Percentiles rank a stretch among this genome's conserved stretches.
Conservation (phyloP, 2,797 vertebrate species). For the Manis crassicaudata region DNA sequence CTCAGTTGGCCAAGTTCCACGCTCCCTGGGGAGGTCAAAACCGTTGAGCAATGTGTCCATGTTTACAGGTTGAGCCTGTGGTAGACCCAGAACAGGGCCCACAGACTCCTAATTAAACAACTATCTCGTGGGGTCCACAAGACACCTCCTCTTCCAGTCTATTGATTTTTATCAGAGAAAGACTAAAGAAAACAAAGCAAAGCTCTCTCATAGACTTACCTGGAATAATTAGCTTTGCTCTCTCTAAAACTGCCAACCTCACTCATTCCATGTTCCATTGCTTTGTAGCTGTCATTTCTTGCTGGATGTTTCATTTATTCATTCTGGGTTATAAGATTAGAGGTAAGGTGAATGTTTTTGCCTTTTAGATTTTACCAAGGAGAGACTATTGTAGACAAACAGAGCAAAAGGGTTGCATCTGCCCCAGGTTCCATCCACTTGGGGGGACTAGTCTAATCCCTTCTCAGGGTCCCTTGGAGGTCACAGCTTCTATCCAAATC, state of each 20-base stretch:
- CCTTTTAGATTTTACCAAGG: neutral
- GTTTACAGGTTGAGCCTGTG: neutral
- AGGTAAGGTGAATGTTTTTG: neutral
- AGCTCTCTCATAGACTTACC: neutral
- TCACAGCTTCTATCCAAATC: neutral
- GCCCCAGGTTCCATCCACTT: neutral
- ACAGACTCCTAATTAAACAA: neutral
- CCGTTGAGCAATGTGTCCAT: neutral
- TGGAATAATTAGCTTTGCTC: neutral
- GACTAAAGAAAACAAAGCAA: neutral
- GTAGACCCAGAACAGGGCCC: neutral
- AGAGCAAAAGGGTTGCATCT: neutral
- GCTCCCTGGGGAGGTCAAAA: neutral
- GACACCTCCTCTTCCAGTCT: neutral
- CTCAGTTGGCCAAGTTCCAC: neutral
- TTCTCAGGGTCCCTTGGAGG: neutral
- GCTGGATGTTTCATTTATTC: neutral
- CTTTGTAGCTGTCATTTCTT: neutral
- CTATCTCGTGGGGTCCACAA: neutral
- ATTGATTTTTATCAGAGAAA: conserved; percentile 1
- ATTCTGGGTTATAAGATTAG: neutral
- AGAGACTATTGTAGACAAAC: neutral
- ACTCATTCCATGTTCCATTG: neutral
- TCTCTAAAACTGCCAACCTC: neutral
- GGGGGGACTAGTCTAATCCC: neutral